Evolutionary conservation across 1,140 invertebrate species (phyloP).

Genomic region (Calliopsis andreniformis): DNA sequence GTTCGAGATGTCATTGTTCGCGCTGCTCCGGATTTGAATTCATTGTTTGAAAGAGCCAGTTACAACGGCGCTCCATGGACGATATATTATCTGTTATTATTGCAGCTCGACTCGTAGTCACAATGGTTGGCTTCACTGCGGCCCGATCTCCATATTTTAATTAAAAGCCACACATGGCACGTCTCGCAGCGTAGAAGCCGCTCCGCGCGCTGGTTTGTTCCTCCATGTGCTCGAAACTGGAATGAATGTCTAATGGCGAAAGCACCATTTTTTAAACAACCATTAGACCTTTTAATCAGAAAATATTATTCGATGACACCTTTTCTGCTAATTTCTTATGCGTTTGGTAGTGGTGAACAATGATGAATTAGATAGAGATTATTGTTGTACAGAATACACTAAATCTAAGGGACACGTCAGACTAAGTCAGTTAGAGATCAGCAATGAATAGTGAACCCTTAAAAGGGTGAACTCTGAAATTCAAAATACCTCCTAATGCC

Average conservation of each 20-base stretch:
- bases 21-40: slow-evolving; percentile 74
- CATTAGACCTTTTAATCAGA: too few species aligned
- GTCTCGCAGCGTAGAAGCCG: slow-evolving; percentile 30
- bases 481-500: too few species aligned
- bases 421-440: too few species aligned
- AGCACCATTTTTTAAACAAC: too few species aligned
- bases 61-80: slow-evolving; percentile 67
- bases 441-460: too few species aligned
- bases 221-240: not conserved
- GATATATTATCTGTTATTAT: slow-evolving; percentile 81
- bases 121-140: slow-evolving; percentile 74
- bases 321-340: too few species aligned
- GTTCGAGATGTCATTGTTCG: slow-evolving; percentile 72
- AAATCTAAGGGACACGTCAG: too few species aligned
- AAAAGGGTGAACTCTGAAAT: too few species aligned
- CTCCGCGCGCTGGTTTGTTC: slow-evolving; percentile 18
- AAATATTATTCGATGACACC: too few species aligned
- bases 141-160: slow-evolving; percentile 80
- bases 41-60: slow-evolving; percentile 75
- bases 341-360: too few species aligned
- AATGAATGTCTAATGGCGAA: slow-evolving; percentile 8
- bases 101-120: slow-evolving; percentile 72
- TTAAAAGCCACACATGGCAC: slow-evolving; percentile 69
- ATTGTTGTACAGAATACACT: too few species aligned
- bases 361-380: too few species aligned